Percentiles rank a stretch among this genome's conserved stretches.
Conservation (phyloP, 2,888 invertebrate genomes). For the Machimus rusticus region DNA sequence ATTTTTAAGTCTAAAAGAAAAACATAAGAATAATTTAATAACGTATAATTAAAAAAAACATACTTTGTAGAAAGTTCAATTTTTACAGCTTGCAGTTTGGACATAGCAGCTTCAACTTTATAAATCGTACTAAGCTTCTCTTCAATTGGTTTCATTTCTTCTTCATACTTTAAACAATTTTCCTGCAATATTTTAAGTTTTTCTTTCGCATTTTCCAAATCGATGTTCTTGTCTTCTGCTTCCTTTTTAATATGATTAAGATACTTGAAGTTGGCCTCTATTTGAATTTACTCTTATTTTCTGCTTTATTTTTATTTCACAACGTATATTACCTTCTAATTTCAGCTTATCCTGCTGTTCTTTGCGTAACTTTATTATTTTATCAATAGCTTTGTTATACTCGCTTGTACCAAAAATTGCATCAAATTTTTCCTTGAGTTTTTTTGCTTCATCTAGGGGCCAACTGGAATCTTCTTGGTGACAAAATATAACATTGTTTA, state of each 20-base stretch:
- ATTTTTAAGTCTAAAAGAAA: constrained; percentile 66
- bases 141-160: constrained; percentile 67
- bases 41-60: constrained; percentile 38
- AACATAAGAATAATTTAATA: constrained; percentile 6
- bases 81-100: constrained; percentile 66
- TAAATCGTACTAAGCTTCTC: constrained; percentile 66
- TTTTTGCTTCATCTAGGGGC: constrained; percentile 94
- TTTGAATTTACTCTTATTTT: background rate
- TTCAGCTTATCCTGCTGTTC: constrained; percentile 66
- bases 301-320: background rate
- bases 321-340: constrained; percentile 63
- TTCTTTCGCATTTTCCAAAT: constrained; percentile 68
- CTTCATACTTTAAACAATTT: constrained; percentile 67
- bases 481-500: constrained; percentile 97
- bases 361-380: constrained; percentile 73
- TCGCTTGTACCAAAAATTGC: constrained; percentile 95
- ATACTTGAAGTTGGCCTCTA: constrained; percentile 66
- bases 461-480: constrained; percentile 98
- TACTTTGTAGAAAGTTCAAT: constrained; percentile 69
- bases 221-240: constrained; percentile 68
- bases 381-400: constrained; percentile 89
- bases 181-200: constrained; percentile 69
- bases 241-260: constrained; percentile 69
- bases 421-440: constrained; percentile 95
- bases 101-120: constrained; percentile 65